These are phyloP conservation scores for Apodemia duryi DNA, from an alignment of 2,888 invertebrate species.

Conservation along the genomic window DNA sequence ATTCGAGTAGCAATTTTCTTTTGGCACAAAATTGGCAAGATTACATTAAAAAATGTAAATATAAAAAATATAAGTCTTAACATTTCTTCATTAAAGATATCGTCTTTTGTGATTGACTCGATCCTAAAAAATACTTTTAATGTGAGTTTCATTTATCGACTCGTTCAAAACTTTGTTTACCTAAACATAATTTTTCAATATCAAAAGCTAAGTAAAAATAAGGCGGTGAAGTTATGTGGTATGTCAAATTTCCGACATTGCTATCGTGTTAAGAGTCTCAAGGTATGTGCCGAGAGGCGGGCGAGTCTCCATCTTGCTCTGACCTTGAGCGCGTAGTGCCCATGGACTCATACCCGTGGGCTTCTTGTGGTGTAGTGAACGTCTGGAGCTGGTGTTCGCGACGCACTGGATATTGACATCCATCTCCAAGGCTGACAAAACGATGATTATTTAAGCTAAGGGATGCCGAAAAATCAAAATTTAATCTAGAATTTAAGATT, in stretches of 20 bases:
- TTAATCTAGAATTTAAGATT: neutral
- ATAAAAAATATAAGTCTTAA: neutral
- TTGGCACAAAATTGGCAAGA: slow-evolving; percentile 8
- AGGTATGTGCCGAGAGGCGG: slow-evolving; percentile 58
- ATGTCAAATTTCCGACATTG: slow-evolving; percentile 12
- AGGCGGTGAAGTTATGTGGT: neutral
- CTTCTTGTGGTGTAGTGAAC: slow-evolving; percentile 61
- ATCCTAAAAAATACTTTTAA: neutral
- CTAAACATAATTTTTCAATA: neutral
- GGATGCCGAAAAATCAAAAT: neutral
- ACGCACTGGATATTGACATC: slow-evolving; percentile 90
- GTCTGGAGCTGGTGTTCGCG: slow-evolving; percentile 80
- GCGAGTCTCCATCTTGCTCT: slow-evolving; percentile 66
- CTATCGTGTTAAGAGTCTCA: slow-evolving; percentile 41
- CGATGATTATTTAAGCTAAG: slow-evolving; percentile 20
- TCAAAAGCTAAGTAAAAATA: neutral
- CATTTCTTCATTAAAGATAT: neutral
- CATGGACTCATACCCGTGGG: slow-evolving; percentile 91
- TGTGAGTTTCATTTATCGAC: neutral
- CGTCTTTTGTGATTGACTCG: too few relatives aligned
- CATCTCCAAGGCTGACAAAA: slow-evolving; percentile 91
- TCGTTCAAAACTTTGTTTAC: neutral
- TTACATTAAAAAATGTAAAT: slow-evolving; percentile 1
- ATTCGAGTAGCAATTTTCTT: neutral
- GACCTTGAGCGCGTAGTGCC: slow-evolving; percentile 91